A percentile compares a stretch with the other conserved stretches of the same genome.
phyloP scores from a whole-genome alignment of 2,113 vertebrate genomes.

The Tylochromis polylepis region DNA sequence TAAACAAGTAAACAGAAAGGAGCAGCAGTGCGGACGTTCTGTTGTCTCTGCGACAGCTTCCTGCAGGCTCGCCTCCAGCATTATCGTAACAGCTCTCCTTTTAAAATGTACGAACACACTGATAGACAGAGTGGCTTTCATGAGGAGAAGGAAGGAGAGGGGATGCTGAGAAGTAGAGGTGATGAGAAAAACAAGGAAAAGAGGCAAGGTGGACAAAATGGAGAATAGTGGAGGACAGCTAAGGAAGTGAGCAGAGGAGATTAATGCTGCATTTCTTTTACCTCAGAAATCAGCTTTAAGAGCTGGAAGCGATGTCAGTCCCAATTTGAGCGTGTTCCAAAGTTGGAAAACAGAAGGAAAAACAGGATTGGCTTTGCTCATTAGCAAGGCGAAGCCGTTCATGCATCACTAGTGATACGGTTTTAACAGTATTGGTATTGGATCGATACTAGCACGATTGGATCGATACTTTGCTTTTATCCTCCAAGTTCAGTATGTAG shows the following conservation, averaged over 20 bases:
- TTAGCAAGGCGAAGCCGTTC: background rate
- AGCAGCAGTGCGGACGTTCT: background rate
- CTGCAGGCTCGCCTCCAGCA: background rate
- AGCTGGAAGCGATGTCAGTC: background rate
- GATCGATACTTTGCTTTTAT: no score
- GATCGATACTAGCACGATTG: no score
- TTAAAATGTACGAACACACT: background rate
- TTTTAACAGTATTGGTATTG: no score
- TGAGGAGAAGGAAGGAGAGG: background rate
- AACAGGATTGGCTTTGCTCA: background rate
- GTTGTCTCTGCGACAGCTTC: background rate
- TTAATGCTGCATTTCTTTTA: background rate
- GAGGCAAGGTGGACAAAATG: background rate
- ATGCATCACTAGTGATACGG: background rate
- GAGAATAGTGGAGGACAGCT: background rate
- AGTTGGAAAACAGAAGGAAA: background rate
- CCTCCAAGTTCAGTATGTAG: no score
- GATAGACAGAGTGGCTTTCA: background rate
- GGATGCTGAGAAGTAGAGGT: background rate
- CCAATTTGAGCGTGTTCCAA: background rate
- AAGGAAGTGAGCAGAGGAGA: background rate
- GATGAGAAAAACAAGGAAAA: background rate
- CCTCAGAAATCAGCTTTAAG: background rate
- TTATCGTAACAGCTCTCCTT: background rate
- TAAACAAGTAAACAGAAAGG: slow-evolving; percentile 15